A percentile compares a stretch with the other conserved stretches of the same genome.
Evolutionary conservation across 2,113 vertebrate species (phyloP).

Genomic region (Reinhardtius hippoglossoides): DNA sequence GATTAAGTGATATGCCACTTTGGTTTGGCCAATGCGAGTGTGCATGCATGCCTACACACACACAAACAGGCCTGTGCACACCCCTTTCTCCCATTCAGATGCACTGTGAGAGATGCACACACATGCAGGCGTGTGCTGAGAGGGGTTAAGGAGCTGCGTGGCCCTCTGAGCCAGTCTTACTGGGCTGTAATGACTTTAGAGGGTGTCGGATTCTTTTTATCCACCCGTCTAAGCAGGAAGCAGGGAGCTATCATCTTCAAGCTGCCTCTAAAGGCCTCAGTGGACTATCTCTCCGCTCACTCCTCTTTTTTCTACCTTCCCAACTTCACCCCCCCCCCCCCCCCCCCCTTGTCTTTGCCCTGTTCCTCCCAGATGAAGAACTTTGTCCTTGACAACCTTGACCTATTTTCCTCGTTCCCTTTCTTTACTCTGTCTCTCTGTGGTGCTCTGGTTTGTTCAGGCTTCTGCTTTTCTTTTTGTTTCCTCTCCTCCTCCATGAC

Average conservation of each 20-base stretch:
- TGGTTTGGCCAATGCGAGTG: constrained; percentile 49
- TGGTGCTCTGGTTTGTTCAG: constrained; percentile 25
- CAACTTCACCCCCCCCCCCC: constrained; percentile 4
- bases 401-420: constrained; percentile 32
- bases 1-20: constrained; percentile 72
- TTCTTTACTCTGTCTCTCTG: constrained; percentile 14
- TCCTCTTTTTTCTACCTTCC: constrained; percentile 15
- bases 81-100: constrained; percentile 35
- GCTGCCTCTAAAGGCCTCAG: constrained; percentile 35
- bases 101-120: constrained; percentile 19
- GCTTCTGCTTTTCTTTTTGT: constrained; percentile 25
- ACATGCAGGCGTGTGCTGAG: constrained; percentile 61
- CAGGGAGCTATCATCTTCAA: constrained; percentile 49
- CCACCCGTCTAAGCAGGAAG: constrained; percentile 66
- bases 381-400: constrained; percentile 49
- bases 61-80: background rate
- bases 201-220: constrained; percentile 73
- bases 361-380: constrained; percentile 35
- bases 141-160: constrained; percentile 70
- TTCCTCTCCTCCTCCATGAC: constrained; percentile 34
- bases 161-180: constrained; percentile 70
- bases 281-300: constrained; percentile 21
- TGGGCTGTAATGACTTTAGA: constrained; percentile 75
- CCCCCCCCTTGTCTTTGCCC: constrained; percentile 3
- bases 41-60: background rate